These are phyloP conservation scores for Mustela lutreola DNA, from an alignment of 2,113 vertebrate genomes.

Conservation along the genomic window DNA sequence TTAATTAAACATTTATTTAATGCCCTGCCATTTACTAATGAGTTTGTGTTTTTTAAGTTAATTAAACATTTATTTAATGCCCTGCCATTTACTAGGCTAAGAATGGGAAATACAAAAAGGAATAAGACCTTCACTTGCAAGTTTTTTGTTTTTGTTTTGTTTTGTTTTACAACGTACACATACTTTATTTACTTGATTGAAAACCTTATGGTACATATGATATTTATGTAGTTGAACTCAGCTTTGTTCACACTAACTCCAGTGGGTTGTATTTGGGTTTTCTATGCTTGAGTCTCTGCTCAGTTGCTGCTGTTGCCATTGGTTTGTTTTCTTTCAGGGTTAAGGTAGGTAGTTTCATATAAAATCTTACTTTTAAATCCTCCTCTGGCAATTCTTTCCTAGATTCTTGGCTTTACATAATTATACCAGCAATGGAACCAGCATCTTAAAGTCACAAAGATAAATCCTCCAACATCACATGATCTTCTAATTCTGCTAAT, in stretches of 20 bases:
- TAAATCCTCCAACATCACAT: not conserved
- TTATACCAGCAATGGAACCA: not conserved
- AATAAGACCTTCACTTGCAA: not conserved
- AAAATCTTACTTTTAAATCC: not conserved
- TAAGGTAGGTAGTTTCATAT: not conserved
- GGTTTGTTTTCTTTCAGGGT: not conserved
- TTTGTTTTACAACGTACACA: not conserved
- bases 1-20: not conserved
- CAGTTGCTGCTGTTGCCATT: not conserved
- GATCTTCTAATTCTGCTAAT: not conserved
- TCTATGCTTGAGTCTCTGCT: not conserved
- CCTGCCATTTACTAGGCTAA: not conserved
- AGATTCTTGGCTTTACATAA: not conserved
- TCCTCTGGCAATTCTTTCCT: not conserved
- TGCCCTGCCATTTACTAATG: not conserved
- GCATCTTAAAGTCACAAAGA: not conserved
- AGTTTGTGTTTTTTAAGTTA: not conserved
- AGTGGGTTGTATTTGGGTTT: not conserved
- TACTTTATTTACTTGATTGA: not conserved
- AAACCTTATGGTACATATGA: not conserved
- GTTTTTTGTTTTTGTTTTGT: not conserved
- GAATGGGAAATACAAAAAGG: not conserved
- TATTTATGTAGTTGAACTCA: not conserved
- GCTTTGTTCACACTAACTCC: not conserved
- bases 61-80: not conserved